These are phyloP conservation scores for Desmophyllum pertusum DNA, from an alignment of 92 coral and sea anemone species.

Conservation along the genomic window DNA sequence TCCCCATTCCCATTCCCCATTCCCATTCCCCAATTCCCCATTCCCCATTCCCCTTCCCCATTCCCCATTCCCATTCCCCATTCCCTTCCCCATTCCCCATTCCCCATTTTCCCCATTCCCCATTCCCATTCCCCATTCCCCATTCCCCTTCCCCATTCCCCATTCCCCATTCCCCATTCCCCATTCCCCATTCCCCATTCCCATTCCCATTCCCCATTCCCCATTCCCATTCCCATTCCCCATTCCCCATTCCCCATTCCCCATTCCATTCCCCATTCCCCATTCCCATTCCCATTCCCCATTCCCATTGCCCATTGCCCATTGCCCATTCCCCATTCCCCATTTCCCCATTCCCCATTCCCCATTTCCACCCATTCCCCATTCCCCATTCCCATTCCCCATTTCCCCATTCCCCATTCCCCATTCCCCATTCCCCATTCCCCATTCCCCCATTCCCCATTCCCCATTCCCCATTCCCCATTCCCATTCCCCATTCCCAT, in stretches of 20 bases:
- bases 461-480: background rate
- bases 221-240: background rate
- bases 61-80: background rate
- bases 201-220: background rate
- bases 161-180: too few relatives aligned
- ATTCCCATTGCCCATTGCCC: background rate
- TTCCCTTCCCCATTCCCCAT: too few relatives aligned
- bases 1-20: too few relatives aligned
- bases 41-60: background rate
- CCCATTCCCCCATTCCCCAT: background rate
- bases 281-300: background rate
- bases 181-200: background rate
- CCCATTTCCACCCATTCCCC: background rate
- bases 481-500: too few relatives aligned
- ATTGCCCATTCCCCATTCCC: too few relatives aligned
- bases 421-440: too few relatives aligned
- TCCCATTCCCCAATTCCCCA: background rate
- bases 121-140: background rate
- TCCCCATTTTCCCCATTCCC: background rate
- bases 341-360: background rate
- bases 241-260: too few relatives aligned
- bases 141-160: background rate
- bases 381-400: too few relatives aligned
- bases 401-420: background rate
- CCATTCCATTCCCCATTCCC: background rate